Evolutionary conservation across 2,888 invertebrate species (phyloP).

Genomic region (Spodoptera picta): DNA sequence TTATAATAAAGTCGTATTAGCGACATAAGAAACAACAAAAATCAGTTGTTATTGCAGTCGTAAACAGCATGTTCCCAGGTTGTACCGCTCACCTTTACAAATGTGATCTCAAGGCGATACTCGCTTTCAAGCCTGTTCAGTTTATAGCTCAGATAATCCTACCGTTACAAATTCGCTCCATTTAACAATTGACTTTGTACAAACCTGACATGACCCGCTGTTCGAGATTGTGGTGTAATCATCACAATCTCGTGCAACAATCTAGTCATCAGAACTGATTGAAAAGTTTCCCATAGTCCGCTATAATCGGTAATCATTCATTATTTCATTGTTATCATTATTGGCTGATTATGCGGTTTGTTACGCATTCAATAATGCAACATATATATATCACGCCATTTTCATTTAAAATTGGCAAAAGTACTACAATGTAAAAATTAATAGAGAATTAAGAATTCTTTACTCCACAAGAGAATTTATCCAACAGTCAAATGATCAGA

Average conservation of each 20-base stretch:
- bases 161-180: constrained; percentile 33
- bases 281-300: constrained; percentile 29
- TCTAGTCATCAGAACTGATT: constrained; percentile 41
- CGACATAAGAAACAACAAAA: constrained; percentile 7
- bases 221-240: constrained; percentile 31
- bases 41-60: constrained; percentile 27
- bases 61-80: constrained; percentile 44
- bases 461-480: too few species aligned
- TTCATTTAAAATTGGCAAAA: too few species aligned
- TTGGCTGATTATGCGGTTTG: constrained; percentile 56
- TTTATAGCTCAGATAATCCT: constrained; percentile 43
- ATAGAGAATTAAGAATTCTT: too few species aligned
- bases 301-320: constrained; percentile 50
- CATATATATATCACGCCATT: too few species aligned
- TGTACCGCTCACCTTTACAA: constrained; percentile 43
- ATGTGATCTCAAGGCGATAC: constrained; percentile 50
- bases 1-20: too few species aligned
- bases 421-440: too few species aligned
- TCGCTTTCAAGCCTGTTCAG: constrained; percentile 46
- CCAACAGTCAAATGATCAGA: too few species aligned
- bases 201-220: constrained; percentile 31
- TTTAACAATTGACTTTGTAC: constrained; percentile 47
- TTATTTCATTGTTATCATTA: constrained; percentile 63
- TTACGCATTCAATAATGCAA: constrained; percentile 51
- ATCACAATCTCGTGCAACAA: constrained; percentile 35